phyloP scores from a whole-genome alignment of 2,888 invertebrate genomes.

The Adelphocoris suturalis region DNA sequence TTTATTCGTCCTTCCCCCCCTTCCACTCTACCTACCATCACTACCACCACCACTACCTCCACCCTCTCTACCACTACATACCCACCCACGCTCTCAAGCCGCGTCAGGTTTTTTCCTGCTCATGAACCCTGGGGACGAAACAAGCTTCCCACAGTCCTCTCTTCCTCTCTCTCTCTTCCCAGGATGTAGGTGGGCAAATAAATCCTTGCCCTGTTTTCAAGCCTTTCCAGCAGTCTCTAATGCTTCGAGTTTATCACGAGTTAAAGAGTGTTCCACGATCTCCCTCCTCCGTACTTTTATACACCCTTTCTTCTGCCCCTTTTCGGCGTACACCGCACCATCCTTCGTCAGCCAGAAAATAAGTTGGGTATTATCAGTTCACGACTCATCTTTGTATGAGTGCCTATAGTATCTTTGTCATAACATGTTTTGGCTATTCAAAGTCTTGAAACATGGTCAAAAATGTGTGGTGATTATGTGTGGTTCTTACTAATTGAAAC shows the following conservation, averaged over 20 bases:
- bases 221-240: not conserved
- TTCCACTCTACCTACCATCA: too few species aligned
- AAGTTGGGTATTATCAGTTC: too few species aligned
- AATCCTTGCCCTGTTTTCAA: not conserved
- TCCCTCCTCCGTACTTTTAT: not conserved
- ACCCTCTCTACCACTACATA: not conserved
- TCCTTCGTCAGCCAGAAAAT: too few species aligned
- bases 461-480: too few species aligned
- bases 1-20: not conserved
- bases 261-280: constrained; percentile 20
- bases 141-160: not conserved
- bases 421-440: too few species aligned
- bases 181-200: constrained; percentile 3
- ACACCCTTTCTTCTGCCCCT: too few species aligned
- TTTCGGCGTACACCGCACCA: too few species aligned
- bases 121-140: constrained; percentile 1
- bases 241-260: constrained; percentile 7
- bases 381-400: too few species aligned
- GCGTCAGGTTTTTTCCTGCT: constrained; percentile 23
- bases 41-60: not conserved
- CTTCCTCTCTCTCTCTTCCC: not conserved
- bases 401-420: too few species aligned
- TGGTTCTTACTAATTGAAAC: too few species aligned
- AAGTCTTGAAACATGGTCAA: too few species aligned
- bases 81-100: not conserved